These are phyloP conservation scores for Phasianus colchicus DNA, from an alignment of 2,113 vertebrate species.

Conservation along the genomic window DNA sequence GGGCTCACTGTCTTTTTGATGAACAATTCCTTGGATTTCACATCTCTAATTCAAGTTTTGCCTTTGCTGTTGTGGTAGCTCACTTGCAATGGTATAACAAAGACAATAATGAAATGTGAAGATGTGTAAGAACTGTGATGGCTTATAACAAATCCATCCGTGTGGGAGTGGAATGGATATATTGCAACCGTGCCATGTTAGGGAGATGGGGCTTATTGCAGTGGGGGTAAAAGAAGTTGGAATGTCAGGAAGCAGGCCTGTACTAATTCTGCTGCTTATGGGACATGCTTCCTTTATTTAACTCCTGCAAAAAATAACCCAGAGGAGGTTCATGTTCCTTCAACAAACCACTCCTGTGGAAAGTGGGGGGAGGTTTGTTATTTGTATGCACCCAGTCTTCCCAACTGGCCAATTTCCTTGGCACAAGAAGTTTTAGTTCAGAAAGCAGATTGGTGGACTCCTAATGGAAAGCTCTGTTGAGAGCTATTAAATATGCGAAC, in stretches of 20 bases:
- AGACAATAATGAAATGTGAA: not conserved
- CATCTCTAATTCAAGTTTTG: not conserved
- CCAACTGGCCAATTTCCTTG: accelerated
- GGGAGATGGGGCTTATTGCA: not conserved
- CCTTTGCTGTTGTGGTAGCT: too few relatives aligned
- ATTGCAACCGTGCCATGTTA: not conserved
- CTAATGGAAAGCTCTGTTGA: not conserved
- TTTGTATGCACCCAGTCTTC: not conserved
- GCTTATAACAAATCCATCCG: not conserved
- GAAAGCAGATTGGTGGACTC: not conserved
- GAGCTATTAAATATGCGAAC: not conserved
- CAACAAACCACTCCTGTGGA: not conserved
- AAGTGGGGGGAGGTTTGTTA: not conserved
- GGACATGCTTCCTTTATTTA: not conserved
- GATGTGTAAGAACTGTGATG: not conserved
- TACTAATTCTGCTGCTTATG: not conserved
- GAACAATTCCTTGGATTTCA: not conserved
- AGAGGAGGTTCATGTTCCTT: not conserved
- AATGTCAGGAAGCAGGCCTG: not conserved
- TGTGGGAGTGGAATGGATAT: not conserved
- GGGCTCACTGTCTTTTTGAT: not conserved
- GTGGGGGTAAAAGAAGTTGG: not conserved
- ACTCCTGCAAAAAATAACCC: not conserved
- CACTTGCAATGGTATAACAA: not conserved
- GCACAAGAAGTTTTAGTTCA: not conserved